Evolutionary conservation across 1,140 invertebrate genomes (phyloP), one percentile per base, ranked within the genome.

Genomic region (roundworm (Caenorhabditis elegans)): DNA sequence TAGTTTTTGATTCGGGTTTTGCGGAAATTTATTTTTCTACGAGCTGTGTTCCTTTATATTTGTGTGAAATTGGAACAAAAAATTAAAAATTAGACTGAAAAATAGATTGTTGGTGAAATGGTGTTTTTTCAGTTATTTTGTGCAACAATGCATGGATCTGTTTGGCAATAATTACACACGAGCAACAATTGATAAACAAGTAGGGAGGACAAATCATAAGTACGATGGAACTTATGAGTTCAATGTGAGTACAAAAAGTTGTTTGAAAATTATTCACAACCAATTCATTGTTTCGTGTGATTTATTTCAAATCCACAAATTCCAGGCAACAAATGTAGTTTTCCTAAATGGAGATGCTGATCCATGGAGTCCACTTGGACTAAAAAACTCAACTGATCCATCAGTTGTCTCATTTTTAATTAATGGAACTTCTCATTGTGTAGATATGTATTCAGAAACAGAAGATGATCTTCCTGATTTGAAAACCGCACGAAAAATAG

Each of bases 331-430:
- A 2, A 93, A 94, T 85, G 93, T 96, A 24, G 93, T 96, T 0
- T 96, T 94, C 89, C 93, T 95, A 39, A 95, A 97, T 89, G 96
- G 96, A 70, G 94, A 93, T 1, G 93, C 96, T 65, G 96, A 97
- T 91, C 95, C 95, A 4, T 97, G 95, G 95, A 95, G 96, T 91
- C 93, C 94, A 2, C 91, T 97, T 31, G 93, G 90, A 17, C 85
- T 91, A 10, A 86, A 88, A 3, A 79, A 88, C 17, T 87, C 87
- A 17, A 78, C 85, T 31, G 86, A 87, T 76, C 15, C 22, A 13
- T 85, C 89, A 36, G 88, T 87, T 24, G 89, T 91, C 13, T 85
- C 91, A 5, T 82, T 81, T 49, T 85, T 90, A 34, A 85, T 86
- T 36, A 86, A 85, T 43, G 79, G 79, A 47, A 51, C 82, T 4